phyloP scores from a whole-genome alignment of 2,888 invertebrate genomes.

The Tetheella fluctuosa region DNA sequence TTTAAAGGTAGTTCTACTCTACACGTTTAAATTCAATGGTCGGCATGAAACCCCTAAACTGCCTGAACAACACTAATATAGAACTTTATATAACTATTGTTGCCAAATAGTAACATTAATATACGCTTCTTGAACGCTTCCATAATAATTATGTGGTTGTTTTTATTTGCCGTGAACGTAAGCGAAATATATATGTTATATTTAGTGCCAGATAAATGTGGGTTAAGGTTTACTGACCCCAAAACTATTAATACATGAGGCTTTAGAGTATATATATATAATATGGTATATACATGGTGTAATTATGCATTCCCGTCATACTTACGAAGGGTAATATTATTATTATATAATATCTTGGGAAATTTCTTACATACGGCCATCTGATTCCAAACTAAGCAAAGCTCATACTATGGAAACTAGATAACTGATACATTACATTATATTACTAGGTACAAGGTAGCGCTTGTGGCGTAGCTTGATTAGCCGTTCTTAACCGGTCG shows the following conservation, averaged over 20 bases:
- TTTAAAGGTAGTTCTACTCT: background rate
- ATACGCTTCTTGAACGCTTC: conserved; percentile 41
- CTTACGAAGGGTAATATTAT: no score
- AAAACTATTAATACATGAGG: background rate
- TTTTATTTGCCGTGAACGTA: conserved; percentile 30
- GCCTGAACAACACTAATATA: conserved; percentile 37
- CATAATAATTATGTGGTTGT: conserved; percentile 47
- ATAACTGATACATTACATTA: no score
- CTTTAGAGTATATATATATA: no score
- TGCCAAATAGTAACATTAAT: conserved; percentile 54
- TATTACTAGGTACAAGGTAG: no score
- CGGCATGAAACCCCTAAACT: conserved; percentile 29
- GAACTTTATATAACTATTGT: conserved; percentile 48
- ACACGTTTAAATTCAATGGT: background rate
- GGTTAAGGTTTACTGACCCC: background rate
- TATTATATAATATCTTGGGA: no score
- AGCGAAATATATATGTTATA: background rate
- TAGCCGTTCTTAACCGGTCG: no score
- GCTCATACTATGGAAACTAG: no score
- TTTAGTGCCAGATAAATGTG: background rate
- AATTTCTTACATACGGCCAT: no score
- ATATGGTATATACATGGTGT: no score
- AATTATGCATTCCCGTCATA: no score
- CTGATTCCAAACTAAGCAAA: no score
- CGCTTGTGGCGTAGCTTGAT: no score